These are phyloP conservation scores for Macropus fuliginosus DNA, from an alignment of 2,797 vertebrate genomes.

Conservation along the genomic window DNA sequence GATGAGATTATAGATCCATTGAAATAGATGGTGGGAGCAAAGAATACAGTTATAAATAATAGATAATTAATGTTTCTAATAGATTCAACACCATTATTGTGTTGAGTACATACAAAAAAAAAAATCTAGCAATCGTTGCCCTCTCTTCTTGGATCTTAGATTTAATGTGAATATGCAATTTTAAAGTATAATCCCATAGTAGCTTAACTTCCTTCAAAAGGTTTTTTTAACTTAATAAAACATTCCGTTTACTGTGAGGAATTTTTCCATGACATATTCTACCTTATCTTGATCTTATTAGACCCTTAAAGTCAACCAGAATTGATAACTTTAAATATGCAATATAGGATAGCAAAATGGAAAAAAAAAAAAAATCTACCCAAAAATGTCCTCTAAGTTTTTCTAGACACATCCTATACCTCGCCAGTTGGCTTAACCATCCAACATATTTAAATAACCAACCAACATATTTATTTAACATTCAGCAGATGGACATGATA, in stretches of 20 bases:
- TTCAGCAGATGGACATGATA: conserved; percentile 97
- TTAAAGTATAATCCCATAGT: background rate
- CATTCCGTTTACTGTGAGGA: background rate
- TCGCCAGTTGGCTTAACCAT: conserved; percentile 85
- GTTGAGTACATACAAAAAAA: conserved; percentile 18
- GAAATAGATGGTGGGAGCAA: background rate
- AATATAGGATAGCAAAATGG: conserved; percentile 43
- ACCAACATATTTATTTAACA: conserved; percentile 89
- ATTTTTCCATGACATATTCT: background rate
- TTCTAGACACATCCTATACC: conserved; percentile 85
- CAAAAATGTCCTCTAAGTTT: conserved; percentile 82
- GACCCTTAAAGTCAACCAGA: background rate
- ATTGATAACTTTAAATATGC: conserved; percentile 8
- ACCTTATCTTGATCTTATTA: conserved; percentile 26
- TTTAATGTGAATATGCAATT: background rate
- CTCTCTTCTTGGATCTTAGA: background rate
- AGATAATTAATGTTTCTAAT: background rate
- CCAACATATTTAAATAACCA: conserved; percentile 87
- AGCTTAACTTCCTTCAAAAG: background rate
- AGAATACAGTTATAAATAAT: conserved; percentile 22
- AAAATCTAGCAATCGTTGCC: background rate
- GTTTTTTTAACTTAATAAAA: background rate
- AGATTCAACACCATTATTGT: background rate
- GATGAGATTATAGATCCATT: background rate
- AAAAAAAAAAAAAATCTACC: conserved; percentile 31